Base-by-base conservation (phyloP, 2,888 invertebrate species). In the Hoplodrina blanda region DNA sequence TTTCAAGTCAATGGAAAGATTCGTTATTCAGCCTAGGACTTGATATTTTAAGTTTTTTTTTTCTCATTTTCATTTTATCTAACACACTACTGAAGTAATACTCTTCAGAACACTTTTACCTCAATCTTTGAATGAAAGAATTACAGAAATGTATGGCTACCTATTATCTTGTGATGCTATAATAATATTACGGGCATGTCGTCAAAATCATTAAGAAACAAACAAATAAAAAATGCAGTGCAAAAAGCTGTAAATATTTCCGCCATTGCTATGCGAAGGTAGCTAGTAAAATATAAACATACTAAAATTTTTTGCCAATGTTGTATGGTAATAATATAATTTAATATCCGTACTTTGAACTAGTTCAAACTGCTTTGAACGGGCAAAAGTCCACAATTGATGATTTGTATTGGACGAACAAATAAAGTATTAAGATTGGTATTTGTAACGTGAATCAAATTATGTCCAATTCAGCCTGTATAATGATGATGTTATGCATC, bases 21-120 rank as follows among this genome's bases (percentile, higher is more conserved):
- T 68, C 61, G 61, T 73, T 57, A 71, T 75, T 66, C 70, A 65
- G 64, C 62, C 70, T 66, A 63, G 11, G 33, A 54, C 50, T 33
- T 61, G 0, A 20, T 41, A 30, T 44, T 53, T 19, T n/a, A n/a
- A 25, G 1, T 46, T 4, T 25, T 33, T 46, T 19, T 68, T 20
- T 68, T 37, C 10, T 15, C 6, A 0, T 37, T 46, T 44, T 46
- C 30, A 41, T 15, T 44, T 44, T 25, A 25, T 50, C 0, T 25
- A 30, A 46, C 41, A 56, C n/a, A 50, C 19, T 19, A 19, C 13
- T 41, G 25, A n/a, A 17, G 33, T 7, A 19, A 7, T 37, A 59
- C 46, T 69, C 10, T 20, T 25, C 11, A 25, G 0, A 56, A 56
- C 37, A 52, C 19, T 33, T 52, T n/a, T 49, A 25, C 8, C 8